Evolutionary conservation across 2,113 vertebrate genomes (phyloP).

Genomic region (Ornithorhynchus anatinus): DNA sequence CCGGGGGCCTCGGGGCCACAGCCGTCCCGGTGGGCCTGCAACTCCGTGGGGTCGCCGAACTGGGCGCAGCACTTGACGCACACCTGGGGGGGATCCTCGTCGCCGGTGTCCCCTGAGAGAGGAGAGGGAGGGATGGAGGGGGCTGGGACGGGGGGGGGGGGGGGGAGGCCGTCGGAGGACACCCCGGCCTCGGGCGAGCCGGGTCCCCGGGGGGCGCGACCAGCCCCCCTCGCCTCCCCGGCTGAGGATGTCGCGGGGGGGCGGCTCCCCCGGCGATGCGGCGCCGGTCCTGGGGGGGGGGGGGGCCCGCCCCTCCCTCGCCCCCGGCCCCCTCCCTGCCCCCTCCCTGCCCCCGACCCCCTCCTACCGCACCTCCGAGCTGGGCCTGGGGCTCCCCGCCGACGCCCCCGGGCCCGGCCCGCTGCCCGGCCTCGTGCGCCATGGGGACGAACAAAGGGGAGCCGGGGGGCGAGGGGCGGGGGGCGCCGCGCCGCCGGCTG

Average conservation of each 20-base stretch:
- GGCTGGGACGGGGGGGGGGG: background rate
- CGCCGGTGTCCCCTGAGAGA: slow-evolving; percentile 62
- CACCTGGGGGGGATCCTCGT: slow-evolving; percentile 62
- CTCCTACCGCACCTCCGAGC: slow-evolving; percentile 57
- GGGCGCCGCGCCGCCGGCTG: background rate
- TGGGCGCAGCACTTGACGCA: slow-evolving; percentile 66
- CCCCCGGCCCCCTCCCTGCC: background rate
- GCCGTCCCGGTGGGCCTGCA: slow-evolving; percentile 58
- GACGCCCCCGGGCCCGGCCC: slow-evolving; percentile 34
- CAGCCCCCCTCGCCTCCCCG: background rate
- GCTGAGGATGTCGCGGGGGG: background rate
- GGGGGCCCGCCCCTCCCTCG: background rate
- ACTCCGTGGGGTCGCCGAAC: slow-evolving; percentile 62
- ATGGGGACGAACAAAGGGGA: slow-evolving; percentile 16
- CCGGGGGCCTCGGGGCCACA: slow-evolving; percentile 61
- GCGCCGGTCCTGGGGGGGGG: background rate
- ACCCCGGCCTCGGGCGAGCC: background rate
- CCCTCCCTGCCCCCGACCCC: background rate
- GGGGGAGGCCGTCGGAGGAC: background rate
- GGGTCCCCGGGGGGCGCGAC: background rate
- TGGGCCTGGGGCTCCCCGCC: slow-evolving; percentile 42
- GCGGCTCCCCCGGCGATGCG: background rate
- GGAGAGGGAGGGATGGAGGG: slow-evolving; percentile 3
- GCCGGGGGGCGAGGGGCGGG: slow-evolving; percentile 25
- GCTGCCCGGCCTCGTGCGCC: slow-evolving; percentile 54